Conservation (phyloP, 2,113 vertebrate genomes). For the Pycnonotus jocosus region DNA sequence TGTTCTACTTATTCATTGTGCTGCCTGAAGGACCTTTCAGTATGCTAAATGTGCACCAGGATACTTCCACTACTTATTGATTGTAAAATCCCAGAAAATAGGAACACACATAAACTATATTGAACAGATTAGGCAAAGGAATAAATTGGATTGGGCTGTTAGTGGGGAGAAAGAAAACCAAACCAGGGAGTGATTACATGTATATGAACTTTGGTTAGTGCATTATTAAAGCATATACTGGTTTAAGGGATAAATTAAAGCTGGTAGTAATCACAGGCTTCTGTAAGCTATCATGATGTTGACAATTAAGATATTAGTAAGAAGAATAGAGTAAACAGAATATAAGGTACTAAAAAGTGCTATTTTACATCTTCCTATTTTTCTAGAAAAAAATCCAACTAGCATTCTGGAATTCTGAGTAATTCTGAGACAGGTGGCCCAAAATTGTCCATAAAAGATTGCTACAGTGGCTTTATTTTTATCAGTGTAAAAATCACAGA, state of each 20-base stretch:
- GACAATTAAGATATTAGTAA: background rate
- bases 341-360: background rate
- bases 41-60: background rate
- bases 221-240: background rate
- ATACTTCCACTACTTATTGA: background rate
- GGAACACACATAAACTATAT: background rate
- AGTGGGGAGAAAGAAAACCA: background rate
- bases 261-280: background rate
- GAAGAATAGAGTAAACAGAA: background rate
- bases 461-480: background rate
- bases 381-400: background rate
- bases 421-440: background rate
- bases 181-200: background rate
- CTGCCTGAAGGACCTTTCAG: background rate
- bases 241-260: background rate
- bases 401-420: background rate
- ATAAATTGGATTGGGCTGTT: background rate
- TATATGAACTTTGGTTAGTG: background rate
- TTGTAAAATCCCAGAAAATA: background rate
- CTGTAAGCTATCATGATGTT: background rate
- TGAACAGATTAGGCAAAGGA: background rate
- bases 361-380: background rate
- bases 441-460: background rate
- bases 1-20: background rate
- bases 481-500: background rate